Percentiles rank a stretch among this genome's conserved stretches.
Evolutionary conservation across 2,113 vertebrate species (phyloP).

Genomic region (Phrynocephalus versicolor): DNA sequence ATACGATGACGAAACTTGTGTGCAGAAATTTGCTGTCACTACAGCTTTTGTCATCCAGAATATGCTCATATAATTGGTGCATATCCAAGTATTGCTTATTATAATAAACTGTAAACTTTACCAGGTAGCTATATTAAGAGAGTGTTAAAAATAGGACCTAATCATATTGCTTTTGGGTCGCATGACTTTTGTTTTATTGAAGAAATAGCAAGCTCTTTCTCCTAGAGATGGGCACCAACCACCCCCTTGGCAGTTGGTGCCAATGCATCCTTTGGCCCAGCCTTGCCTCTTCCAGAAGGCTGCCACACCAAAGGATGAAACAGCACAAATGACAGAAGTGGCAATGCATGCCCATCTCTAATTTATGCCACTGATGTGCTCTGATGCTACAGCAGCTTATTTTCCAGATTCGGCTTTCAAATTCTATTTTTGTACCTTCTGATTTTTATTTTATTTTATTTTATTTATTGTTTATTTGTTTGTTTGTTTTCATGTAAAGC

Average conservation of each 20-base stretch:
- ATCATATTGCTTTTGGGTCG: constrained; percentile 10
- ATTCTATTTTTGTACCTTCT: neutral
- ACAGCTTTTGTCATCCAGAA: neutral
- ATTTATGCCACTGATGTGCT: neutral
- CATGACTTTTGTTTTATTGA: neutral
- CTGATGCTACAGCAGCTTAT: neutral
- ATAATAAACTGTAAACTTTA: neutral
- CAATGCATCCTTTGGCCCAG: too few species aligned
- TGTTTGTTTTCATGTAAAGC: constrained; percentile 24
- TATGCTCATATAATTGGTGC: too few species aligned
- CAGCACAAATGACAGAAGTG: too few species aligned
- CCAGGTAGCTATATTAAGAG: neutral
- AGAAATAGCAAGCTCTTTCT: neutral
- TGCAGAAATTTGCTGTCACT: neutral
- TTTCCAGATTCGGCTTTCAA: neutral
- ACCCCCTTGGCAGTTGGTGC: too few species aligned
- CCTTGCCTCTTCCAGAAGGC: too few species aligned
- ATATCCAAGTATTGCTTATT: neutral
- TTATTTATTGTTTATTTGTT: too few species aligned
- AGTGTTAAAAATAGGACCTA: neutral
- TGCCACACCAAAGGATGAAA: too few species aligned
- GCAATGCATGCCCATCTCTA: too few species aligned
- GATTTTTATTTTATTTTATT: too few species aligned
- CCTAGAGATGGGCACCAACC: too few species aligned
- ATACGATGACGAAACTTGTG: neutral